A percentile compares a stretch with the other conserved stretches of the same genome.
phyloP scores from a whole-genome alignment of 2,888 invertebrate genomes.

The Aleiodes testaceus region DNA sequence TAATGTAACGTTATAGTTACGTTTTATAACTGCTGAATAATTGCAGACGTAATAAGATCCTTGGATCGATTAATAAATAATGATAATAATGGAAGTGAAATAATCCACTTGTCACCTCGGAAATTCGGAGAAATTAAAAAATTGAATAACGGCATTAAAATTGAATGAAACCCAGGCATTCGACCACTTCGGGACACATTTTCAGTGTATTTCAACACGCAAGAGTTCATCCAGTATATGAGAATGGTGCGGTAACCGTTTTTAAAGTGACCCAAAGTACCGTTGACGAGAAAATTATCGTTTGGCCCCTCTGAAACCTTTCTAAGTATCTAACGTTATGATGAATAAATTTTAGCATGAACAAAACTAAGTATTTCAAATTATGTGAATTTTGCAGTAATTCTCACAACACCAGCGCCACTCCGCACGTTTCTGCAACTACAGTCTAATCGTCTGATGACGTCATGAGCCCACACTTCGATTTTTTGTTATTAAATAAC shows the following conservation, averaged over 20 bases:
- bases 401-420: no score
- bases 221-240: conserved; percentile 19
- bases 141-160: background rate
- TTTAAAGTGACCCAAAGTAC: conserved; percentile 33
- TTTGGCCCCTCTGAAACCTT: conserved; percentile 10
- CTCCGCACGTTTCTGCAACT: no score
- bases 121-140: no score
- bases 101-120: no score
- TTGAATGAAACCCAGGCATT: background rate
- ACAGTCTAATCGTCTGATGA: no score
- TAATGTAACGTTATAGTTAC: conserved; percentile 19
- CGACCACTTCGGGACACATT: conserved; percentile 29
- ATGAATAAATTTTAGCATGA: conserved; percentile 16
- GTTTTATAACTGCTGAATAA: conserved; percentile 22
- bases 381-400: background rate
- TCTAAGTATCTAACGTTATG: conserved; percentile 30
- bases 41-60: conserved; percentile 19
- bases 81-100: background rate
- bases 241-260: conserved; percentile 29
- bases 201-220: conserved; percentile 26
- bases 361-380: background rate
- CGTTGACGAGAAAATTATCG: conserved; percentile 15
- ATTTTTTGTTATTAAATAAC: no score
- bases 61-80: background rate
- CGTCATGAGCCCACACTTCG: no score